Evolutionary conservation across 1,140 invertebrate genomes (phyloP).

Genomic region (Drosophila virilis): DNA sequence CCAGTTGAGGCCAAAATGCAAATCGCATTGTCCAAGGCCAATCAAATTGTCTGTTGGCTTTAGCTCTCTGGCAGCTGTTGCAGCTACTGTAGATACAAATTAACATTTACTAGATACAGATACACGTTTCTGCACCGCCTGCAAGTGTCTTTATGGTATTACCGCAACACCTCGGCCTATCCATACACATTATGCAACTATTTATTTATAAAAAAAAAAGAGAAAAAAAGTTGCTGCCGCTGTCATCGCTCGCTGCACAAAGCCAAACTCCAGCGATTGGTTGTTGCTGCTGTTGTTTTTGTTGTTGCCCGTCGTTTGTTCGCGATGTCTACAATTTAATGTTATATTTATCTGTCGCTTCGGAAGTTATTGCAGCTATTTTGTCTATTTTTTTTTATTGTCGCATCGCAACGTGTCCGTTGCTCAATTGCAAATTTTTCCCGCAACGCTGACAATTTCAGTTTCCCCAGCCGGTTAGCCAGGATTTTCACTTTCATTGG

Average conservation of each 20-base stretch:
- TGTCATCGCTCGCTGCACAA: slow-evolving; percentile 52
- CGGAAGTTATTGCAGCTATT: slow-evolving; percentile 62
- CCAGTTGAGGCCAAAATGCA: slow-evolving; percentile 48
- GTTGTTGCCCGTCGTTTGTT: slow-evolving; percentile 48
- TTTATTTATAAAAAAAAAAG: slow-evolving; percentile 37
- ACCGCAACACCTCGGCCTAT: slow-evolving; percentile 61
- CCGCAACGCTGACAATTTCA: slow-evolving; percentile 42
- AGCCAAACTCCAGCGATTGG: slow-evolving; percentile 29
- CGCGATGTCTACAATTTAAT: slow-evolving; percentile 61
- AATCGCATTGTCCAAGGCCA: slow-evolving; percentile 56
- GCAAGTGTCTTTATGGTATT: slow-evolving; percentile 67
- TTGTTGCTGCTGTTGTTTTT: slow-evolving; percentile 24
- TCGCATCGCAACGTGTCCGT: slow-evolving; percentile 16
- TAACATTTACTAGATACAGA: slow-evolving; percentile 25
- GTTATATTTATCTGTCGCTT: slow-evolving; percentile 48
- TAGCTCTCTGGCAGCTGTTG: slow-evolving; percentile 22
- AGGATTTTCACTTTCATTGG: slow-evolving; percentile 72
- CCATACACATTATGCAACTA: slow-evolving; percentile 70
- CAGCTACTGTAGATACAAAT: slow-evolving; percentile 21
- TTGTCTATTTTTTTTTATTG: slow-evolving; percentile 36
- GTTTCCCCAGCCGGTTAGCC: slow-evolving; percentile 47
- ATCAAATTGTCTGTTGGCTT: slow-evolving; percentile 18
- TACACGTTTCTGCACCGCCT: slow-evolving; percentile 7
- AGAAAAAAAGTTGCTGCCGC: slow-evolving; percentile 5
- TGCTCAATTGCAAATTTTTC: slow-evolving; percentile 62